Conservation (phyloP, 2,888 invertebrate species). For the Chironomus tentans region DNA sequence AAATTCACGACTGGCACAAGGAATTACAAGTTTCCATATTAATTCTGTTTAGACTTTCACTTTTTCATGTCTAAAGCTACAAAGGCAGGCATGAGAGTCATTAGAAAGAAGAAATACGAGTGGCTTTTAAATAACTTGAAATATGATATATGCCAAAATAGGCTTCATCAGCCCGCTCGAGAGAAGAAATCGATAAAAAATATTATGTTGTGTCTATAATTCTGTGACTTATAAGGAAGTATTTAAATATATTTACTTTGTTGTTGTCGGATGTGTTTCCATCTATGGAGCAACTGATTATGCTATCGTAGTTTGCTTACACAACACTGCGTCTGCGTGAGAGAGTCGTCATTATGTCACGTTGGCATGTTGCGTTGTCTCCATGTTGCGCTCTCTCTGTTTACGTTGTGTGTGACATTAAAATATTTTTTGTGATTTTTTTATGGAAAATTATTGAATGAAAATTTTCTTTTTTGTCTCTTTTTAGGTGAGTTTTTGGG, state of each 20-base stretch:
- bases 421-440: neutral
- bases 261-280: neutral
- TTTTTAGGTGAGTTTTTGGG: slow-evolving; percentile 17
- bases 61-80: neutral
- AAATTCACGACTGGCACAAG: no score
- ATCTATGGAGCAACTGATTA: neutral
- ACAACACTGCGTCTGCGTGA: slow-evolving; percentile 5
- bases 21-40: no score
- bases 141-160: neutral
- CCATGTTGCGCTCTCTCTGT: slow-evolving; percentile 4
- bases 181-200: neutral
- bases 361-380: slow-evolving; percentile 13
- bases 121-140: neutral
- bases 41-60: no score
- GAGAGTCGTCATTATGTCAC: neutral
- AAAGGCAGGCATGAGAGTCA: neutral
- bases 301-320: neutral
- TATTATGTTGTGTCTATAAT: neutral
- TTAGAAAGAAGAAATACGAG: neutral
- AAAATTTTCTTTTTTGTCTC: slow-evolving; percentile 6
- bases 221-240: neutral
- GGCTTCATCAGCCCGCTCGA: neutral
- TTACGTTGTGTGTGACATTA: neutral
- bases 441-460: neutral
- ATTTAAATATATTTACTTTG: neutral